Percentiles rank a stretch among this genome's conserved stretches.
Conservation (phyloP, 2,113 vertebrate species). For the Zosterops pallidus region DNA sequence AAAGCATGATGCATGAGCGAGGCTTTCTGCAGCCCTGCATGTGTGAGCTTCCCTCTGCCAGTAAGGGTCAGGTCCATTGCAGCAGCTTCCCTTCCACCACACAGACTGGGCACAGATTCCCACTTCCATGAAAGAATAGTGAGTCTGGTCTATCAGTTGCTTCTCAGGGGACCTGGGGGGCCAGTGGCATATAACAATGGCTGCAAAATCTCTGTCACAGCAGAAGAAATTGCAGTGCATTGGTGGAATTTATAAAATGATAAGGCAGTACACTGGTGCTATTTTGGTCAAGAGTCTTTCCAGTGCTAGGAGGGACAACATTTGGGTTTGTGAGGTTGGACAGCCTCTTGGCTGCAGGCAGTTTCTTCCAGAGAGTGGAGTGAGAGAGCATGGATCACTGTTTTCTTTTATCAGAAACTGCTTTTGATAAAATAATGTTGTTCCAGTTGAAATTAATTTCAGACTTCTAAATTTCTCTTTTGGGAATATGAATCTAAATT, state of each 20-base stretch:
- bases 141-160: background rate
- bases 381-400: background rate
- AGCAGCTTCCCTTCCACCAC: rapidly evolving
- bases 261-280: background rate
- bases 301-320: background rate
- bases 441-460: background rate
- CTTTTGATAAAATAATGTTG: background rate
- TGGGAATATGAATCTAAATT: background rate
- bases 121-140: background rate
- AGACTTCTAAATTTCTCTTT: background rate
- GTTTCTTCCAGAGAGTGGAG: background rate
- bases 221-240: background rate
- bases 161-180: background rate
- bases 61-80: background rate
- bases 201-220: background rate
- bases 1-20: background rate
- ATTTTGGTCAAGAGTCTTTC: background rate
- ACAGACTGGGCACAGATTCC: background rate
- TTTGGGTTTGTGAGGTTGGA: background rate
- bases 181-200: background rate
- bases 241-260: background rate
- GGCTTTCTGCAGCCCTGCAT: rapidly evolving
- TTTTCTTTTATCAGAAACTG: background rate
- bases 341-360: background rate
- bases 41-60: background rate